Conservation (phyloP, 2,888 invertebrate species). For the Slavum lentiscoides region DNA sequence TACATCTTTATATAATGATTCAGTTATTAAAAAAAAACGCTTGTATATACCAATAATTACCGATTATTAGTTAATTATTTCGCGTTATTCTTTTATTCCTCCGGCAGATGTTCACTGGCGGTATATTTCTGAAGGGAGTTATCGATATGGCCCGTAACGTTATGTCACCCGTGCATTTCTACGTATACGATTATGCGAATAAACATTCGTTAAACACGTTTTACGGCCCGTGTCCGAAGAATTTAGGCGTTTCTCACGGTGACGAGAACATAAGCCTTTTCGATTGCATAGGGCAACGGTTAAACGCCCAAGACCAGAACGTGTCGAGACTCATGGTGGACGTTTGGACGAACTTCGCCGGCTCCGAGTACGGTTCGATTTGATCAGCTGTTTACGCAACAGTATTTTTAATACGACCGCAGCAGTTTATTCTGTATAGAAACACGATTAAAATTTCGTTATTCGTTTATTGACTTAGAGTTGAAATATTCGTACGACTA, state of each 20-base stretch:
- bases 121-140: slow-evolving; percentile 17
- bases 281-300: slow-evolving; percentile 17
- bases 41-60: too few species aligned
- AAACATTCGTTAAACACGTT: slow-evolving; percentile 26
- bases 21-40: background rate
- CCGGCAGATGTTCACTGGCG: slow-evolving; percentile 26
- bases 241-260: slow-evolving; percentile 51
- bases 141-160: slow-evolving; percentile 34
- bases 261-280: slow-evolving; percentile 53
- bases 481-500: too few species aligned
- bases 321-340: slow-evolving; percentile 29
- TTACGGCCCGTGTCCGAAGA: slow-evolving; percentile 24
- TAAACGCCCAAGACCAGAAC: slow-evolving; percentile 21
- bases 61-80: background rate
- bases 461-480: too few species aligned
- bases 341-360: slow-evolving; percentile 45
- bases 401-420: too few species aligned
- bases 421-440: too few species aligned
- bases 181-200: slow-evolving; percentile 37
- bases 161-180: slow-evolving; percentile 40
- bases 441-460: too few species aligned
- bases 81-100: background rate
- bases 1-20: background rate
- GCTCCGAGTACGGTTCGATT: slow-evolving; percentile 1
- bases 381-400: too few species aligned